Percentiles rank a stretch among this genome's conserved stretches.
Evolutionary conservation across 2,888 invertebrate species (phyloP).

Genomic region (Eristalinus sepulchralis): DNA sequence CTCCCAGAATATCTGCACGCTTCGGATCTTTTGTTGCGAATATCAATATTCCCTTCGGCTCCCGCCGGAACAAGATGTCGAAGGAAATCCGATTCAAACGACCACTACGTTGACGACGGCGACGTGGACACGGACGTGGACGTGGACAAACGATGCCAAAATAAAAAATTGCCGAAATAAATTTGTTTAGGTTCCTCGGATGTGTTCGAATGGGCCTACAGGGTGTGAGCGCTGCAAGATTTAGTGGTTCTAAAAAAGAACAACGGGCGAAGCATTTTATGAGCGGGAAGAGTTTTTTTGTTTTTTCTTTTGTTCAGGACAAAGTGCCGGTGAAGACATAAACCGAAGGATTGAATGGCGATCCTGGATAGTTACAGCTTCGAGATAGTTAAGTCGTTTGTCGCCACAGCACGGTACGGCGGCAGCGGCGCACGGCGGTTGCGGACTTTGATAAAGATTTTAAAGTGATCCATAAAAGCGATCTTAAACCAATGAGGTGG

Average conservation of each 20-base stretch:
- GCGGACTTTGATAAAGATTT: not conserved
- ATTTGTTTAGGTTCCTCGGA: conserved; percentile 34
- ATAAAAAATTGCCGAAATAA: conserved; percentile 26
- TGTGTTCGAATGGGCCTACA: not conserved
- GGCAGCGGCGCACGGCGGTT: no score
- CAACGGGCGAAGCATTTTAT: not conserved
- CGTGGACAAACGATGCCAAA: not conserved
- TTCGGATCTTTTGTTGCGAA: conserved; percentile 25
- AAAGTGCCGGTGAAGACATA: not conserved
- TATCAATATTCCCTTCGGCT: conserved; percentile 28
- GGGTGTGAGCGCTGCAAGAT: conserved; percentile 5
- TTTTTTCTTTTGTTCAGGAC: not conserved
- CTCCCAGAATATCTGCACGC: conserved; percentile 30
- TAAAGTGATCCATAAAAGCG: not conserved
- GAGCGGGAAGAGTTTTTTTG: not conserved
- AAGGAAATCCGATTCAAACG: conserved; percentile 42
- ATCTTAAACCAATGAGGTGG: not conserved
- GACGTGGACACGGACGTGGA: not conserved
- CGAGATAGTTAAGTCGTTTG: not conserved
- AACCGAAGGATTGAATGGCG: not conserved
- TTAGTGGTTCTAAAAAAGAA: not conserved
- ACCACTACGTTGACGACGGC: not conserved
- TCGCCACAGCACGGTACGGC: not conserved
- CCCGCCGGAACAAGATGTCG: not conserved
- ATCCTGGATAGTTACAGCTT: not conserved